phyloP scores from a whole-genome alignment of 1,140 invertebrate genomes.

The Lordiphosa stackelbergi region DNA sequence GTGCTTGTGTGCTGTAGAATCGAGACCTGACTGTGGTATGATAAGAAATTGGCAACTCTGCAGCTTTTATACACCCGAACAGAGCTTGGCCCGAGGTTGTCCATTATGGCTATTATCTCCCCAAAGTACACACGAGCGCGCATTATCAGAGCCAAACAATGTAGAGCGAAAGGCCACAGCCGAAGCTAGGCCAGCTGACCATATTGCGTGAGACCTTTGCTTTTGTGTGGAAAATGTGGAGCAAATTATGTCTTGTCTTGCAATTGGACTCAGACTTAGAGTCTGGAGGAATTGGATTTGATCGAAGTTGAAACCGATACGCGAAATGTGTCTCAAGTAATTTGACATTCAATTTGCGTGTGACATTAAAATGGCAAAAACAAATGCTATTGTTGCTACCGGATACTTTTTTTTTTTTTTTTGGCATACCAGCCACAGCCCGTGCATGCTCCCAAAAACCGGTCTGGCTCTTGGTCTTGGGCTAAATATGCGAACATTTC shows the following conservation, averaged over 20 bases:
- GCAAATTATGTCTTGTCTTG: conserved; percentile 53
- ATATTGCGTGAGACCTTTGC: conserved; percentile 32
- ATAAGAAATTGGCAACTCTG: conserved; percentile 28
- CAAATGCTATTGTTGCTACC: conserved; percentile 62
- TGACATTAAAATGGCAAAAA: conserved; percentile 68
- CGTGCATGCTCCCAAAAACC: conserved; percentile 23
- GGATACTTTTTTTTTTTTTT: conserved; percentile 44
- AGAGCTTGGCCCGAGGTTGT: conserved; percentile 1
- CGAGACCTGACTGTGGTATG: conserved; percentile 17
- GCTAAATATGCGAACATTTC: conserved; percentile 28
- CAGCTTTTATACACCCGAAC: conserved; percentile 3
- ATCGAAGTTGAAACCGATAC: conserved; percentile 16
- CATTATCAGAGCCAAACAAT: conserved; percentile 33
- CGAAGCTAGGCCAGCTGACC: conserved; percentile 34
- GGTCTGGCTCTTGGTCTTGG: conserved; percentile 26
- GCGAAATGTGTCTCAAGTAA: conserved; percentile 44
- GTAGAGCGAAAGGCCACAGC: conserved; percentile 48
- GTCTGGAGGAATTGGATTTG: conserved; percentile 39
- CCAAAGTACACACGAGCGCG: background rate
- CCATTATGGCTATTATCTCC: conserved; percentile 5
- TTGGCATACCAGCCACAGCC: conserved; percentile 33
- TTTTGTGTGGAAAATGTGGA: conserved; percentile 60
- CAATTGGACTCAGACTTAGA: conserved; percentile 15
- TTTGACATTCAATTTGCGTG: conserved; percentile 66
- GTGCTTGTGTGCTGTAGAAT: background rate